These are phyloP conservation scores for Percina caprodes DNA, from an alignment of 2,113 vertebrate genomes.

Conservation along the genomic window DNA sequence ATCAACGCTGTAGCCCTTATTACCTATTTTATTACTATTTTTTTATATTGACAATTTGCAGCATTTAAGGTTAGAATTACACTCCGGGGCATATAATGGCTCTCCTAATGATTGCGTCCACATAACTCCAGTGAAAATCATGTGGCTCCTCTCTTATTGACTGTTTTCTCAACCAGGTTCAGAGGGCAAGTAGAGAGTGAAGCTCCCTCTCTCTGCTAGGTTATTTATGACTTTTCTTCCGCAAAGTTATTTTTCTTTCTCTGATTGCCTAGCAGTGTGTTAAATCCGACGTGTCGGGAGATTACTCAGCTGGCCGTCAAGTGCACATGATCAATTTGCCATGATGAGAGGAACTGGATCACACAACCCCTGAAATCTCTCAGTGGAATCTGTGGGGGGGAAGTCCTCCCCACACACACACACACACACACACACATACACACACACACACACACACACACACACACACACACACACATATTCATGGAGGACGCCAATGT, in stretches of 20 bases:
- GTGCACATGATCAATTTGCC: conserved; percentile 83
- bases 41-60: conserved; percentile 60
- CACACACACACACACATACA: conserved; percentile 37
- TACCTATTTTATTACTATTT: conserved; percentile 36
- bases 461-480: conserved; percentile 46
- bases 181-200: conserved; percentile 80
- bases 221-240: conserved; percentile 83
- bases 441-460: conserved; percentile 46
- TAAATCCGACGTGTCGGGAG: conserved; percentile 78
- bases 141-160: conserved; percentile 75
- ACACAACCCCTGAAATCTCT: conserved; percentile 76
- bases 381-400: conserved; percentile 67
- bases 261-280: conserved; percentile 80
- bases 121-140: conserved; percentile 68
- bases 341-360: conserved; percentile 79
- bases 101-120: conserved; percentile 71
- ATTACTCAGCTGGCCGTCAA: conserved; percentile 83
- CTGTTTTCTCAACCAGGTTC: conserved; percentile 76
- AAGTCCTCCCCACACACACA: conserved; percentile 33
- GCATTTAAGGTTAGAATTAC: conserved; percentile 57
- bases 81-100: conserved; percentile 60
- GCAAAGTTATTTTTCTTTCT: conserved; percentile 83
- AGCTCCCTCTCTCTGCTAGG: conserved; percentile 70
- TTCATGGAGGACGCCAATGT: conserved; percentile 76
- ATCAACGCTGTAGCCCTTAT: conserved; percentile 43